Evolutionary conservation across 2,113 vertebrate species (phyloP), one percentile per base, ranked within the genome.

Genomic region (Entomyzon cyanotis): DNA sequence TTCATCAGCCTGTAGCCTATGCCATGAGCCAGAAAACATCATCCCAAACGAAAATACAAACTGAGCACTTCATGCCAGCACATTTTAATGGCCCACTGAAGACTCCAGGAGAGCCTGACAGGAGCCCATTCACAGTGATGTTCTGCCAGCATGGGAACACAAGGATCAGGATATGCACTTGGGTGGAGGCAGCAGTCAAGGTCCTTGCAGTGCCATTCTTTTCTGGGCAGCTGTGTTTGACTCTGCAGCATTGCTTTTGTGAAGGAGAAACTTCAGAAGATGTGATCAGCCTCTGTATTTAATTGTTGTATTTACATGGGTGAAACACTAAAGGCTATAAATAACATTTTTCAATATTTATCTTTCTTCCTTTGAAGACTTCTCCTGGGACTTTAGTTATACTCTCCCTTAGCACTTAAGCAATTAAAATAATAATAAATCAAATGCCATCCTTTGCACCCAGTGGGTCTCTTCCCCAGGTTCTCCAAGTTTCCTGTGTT

Each of bases 361-460:
- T 73, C 53, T 71, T 91, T 56, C 31, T 41, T 79, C 60, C 80
- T 94, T 91, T 91, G 89, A 95, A 82, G 91, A 31, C 31, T 91
- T 78, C 53, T 79, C 62, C 28, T 46, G n/a, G 37, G 81, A 89
- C 27, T 89, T 94, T 24, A 90, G 84, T 83, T 88, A 78, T 31
- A 91, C 15, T 68, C 35, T 94, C 77, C 60, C 77, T 67, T 68
- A 91, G 70, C 77, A 89, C 30, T 69, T 79, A 85, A 62, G 69
- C 77, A 91, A 90, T 89, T 94, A 86, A 90, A 96, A 94, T 67
- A 93, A 82, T 84, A 81, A 90, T 71, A 81, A 86, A 89, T 64
- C 35, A 89, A 93, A 89, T 71, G 75, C 5, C 1, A 69, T 35
- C 41, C 41, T 70, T 93, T 77, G 65, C 60, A 87, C 64, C 28